These are phyloP conservation scores for Cheilosia variabilis DNA, from an alignment of 2,888 invertebrate genomes.

Conservation along the genomic window DNA sequence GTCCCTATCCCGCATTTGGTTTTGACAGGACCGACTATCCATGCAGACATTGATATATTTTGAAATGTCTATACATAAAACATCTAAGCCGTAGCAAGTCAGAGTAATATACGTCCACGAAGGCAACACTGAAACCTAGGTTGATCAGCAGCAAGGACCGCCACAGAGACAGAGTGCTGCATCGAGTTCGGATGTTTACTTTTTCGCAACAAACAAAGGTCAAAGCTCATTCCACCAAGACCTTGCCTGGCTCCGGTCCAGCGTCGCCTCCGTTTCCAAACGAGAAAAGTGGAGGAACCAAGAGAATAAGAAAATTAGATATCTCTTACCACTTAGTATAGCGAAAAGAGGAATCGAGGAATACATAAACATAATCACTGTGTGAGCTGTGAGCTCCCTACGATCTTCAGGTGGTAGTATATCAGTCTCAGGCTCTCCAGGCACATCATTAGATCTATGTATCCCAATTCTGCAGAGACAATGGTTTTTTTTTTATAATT, in stretches of 20 bases:
- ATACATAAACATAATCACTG: constrained; percentile 11
- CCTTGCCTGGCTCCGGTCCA: neutral
- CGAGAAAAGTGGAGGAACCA: neutral
- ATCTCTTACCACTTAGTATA: too few relatives aligned
- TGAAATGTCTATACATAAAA: too few relatives aligned
- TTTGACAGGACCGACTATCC: too few relatives aligned
- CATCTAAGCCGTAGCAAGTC: too few relatives aligned
- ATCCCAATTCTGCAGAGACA: constrained; percentile 4
- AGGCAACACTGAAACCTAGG: constrained; percentile 16
- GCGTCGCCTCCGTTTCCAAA: neutral
- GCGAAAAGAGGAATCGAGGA: neutral
- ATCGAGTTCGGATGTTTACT: constrained; percentile 2
- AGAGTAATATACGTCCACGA: neutral
- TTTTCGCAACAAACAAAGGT: constrained; percentile 8
- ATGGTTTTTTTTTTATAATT: constrained; percentile 26
- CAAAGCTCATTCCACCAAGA: neutral
- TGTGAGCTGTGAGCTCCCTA: constrained; percentile 7
- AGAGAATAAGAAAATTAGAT: constrained; percentile 8
- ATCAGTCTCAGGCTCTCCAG: constrained; percentile 7
- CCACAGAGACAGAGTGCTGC: neutral
- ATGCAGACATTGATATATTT: too few relatives aligned
- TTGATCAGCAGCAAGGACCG: neutral
- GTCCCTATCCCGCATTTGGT: too few relatives aligned
- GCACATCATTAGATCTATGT: constrained; percentile 44
- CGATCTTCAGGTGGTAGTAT: constrained; percentile 47